Evolutionary conservation across 2,113 vertebrate species (phyloP), one percentile per base, ranked within the genome.

Genomic region (Vimba vimba): DNA sequence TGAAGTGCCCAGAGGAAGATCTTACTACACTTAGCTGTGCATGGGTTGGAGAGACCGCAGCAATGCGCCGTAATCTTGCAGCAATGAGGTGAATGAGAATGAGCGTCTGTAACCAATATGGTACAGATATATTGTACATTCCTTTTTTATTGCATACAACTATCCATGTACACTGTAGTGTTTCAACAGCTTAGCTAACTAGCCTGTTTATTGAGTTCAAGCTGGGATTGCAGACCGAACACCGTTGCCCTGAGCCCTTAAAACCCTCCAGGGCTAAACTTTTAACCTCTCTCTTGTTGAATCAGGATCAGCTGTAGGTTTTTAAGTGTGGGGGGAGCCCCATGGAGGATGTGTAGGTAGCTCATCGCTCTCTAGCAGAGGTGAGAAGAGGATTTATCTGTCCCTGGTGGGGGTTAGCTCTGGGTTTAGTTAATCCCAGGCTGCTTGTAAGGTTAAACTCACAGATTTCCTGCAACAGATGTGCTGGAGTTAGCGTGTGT

Each of bases 381-480:
- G 95, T 96, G 96, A 95, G 95, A 96, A 96, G 87, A 92, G 96
- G 94, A 96, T 96, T 96, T 96, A 96, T 96, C 93, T 79, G 87
- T 94, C 94, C 94, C 94, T 85, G 71, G 77, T 90, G 95, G 92
- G 93, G 94, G 91, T 94, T 81, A 91, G 91, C 87, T 79, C 36
- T 79, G 88, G 84, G 88, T 90, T 92, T 92, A 91, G 84, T 90
- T 88, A 88, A 91, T 92, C 89, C 90, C 91, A 85, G 52, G 93
- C 91, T 94, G 94, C 95, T 96, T 96, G 96, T 96, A 96, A 96
- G 96, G 95, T 96, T 96, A 96, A 96, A 96, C 95, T 94, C 94
- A 94, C 94, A 94, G 95, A 96, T 96, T 96, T 96, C 95, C 96
- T 95, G 93, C 93, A 94, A 96, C 95, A 96, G 95, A 96, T 96